Evolutionary conservation across 2,888 invertebrate species (phyloP), one percentile per base, ranked within the genome.

Genomic region (Drosophila affinis): DNA sequence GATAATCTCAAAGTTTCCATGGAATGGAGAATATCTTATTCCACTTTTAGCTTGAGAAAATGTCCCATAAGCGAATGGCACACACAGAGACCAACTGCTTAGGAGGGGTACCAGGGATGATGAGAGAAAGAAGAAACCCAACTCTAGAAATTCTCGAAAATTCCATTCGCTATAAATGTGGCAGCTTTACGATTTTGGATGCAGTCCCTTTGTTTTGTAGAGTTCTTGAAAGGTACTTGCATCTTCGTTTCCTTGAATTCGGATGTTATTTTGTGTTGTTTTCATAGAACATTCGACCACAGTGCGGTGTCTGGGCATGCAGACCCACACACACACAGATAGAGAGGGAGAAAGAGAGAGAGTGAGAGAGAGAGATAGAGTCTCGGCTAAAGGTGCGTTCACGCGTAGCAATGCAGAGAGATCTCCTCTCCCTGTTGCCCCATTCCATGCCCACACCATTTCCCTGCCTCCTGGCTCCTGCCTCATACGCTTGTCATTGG

Each of bases 381-480:
- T 59, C 48, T 48, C 57, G 76, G 78, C 82, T 76, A 67, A 67
- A 87, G 82, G 82, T 83, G 88, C 88, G 88, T 87, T 87, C 87
- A 87, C 82, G 82, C 82, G 86, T 85, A 85, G 88, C 88, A 82
- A 87, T 87, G 85, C 85, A 65, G 85, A 62, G 32, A 55, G 45
- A 58, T 62, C 61, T 48, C 27, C 39, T 27, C 29, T 21, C 48
- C 34, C 24, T 6, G 24, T 7, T 14, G 39, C 27, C 12, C 32
- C 32, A 60, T 56, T 2, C 39, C 17, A 9, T 3, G 21, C 24
- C 24, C 14, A 34, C 17, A 46, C 14, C 10, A 29, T 57, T 21
- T 5, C 39, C 5, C 21, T 14, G 51, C 46, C 14, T 14, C 53
- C 14, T 18, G 9, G 21, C 21, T 21, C 21, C 21, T 21, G 21